Evolutionary conservation across 2,113 vertebrate species (phyloP).

Genomic region (Thalassarche chlororhynchos): DNA sequence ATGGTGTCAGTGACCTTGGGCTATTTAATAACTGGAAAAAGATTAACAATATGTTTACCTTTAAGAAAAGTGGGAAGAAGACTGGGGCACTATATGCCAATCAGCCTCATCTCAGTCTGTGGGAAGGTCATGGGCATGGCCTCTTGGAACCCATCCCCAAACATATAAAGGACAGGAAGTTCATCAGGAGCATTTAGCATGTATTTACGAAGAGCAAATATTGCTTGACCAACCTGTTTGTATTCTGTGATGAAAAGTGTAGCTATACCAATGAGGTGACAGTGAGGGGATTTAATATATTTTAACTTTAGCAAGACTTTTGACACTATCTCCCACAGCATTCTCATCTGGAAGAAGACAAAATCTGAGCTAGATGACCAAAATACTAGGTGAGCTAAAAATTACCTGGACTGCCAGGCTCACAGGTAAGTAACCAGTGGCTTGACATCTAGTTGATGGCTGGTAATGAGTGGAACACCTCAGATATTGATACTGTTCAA

Average conservation of each 20-base stretch:
- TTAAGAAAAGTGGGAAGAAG: background rate
- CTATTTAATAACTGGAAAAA: background rate
- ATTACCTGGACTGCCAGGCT: background rate
- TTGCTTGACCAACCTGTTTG: background rate
- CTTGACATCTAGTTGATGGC: background rate
- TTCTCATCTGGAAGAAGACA: background rate
- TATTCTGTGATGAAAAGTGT: background rate
- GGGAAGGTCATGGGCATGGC: background rate
- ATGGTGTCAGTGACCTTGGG: background rate
- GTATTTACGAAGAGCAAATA: background rate
- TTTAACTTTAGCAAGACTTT: background rate
- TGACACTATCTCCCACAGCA: background rate
- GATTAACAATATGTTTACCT: background rate
- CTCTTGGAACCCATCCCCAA: background rate
- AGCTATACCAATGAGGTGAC: background rate
- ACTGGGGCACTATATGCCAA: background rate
- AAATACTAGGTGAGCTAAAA: background rate
- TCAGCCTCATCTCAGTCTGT: background rate
- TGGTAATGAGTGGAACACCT: background rate
- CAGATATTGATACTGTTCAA: background rate
- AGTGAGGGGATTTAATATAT: background rate
- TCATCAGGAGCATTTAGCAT: background rate
- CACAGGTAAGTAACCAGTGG: background rate
- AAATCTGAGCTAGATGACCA: background rate
- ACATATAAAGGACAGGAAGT: background rate